Conservation (phyloP, 1,140 invertebrate genomes). For the Euglossa dilemma region DNA sequence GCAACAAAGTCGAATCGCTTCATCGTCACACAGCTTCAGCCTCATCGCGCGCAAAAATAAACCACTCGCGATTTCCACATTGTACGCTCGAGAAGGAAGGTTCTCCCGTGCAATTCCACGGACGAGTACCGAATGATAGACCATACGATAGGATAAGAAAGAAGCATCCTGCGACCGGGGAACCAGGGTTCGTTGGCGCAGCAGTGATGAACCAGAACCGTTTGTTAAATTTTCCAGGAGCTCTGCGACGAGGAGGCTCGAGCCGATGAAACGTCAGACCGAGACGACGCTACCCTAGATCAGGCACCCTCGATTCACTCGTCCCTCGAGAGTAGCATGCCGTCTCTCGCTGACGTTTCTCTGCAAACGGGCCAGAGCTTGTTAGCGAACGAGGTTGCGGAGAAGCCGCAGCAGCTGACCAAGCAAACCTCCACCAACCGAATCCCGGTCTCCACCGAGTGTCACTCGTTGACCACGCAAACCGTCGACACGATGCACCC, state of each 20-base stretch:
- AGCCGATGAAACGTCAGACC: slow-evolving; percentile 62
- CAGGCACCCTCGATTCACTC: slow-evolving; percentile 76
- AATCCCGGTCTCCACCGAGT: slow-evolving; percentile 60
- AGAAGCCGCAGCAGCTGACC: slow-evolving; percentile 69
- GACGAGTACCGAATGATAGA: background rate
- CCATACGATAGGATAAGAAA: background rate
- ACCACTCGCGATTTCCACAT: too few relatives aligned
- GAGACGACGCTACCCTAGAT: slow-evolving; percentile 75
- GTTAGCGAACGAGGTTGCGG: slow-evolving; percentile 64
- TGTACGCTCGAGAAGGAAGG: too few relatives aligned
- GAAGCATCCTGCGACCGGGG: background rate
- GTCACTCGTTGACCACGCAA: slow-evolving; percentile 70
- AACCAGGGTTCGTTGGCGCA: background rate
- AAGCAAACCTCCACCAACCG: slow-evolving; percentile 77
- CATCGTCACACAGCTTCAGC: background rate
- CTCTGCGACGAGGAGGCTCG: slow-evolving; percentile 67
- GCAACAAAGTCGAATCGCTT: background rate
- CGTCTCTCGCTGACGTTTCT: slow-evolving; percentile 78
- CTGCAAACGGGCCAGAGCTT: slow-evolving; percentile 79
- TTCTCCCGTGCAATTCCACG: background rate
- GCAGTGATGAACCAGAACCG: slow-evolving; percentile 3
- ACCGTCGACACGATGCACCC: slow-evolving; percentile 30
- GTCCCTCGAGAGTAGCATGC: slow-evolving; percentile 68
- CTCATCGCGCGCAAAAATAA: background rate
- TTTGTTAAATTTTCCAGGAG: slow-evolving; percentile 66